Base-by-base conservation (phyloP, 2,888 invertebrate genomes). In the Acanthosoma haemorrhoidale region DNA sequence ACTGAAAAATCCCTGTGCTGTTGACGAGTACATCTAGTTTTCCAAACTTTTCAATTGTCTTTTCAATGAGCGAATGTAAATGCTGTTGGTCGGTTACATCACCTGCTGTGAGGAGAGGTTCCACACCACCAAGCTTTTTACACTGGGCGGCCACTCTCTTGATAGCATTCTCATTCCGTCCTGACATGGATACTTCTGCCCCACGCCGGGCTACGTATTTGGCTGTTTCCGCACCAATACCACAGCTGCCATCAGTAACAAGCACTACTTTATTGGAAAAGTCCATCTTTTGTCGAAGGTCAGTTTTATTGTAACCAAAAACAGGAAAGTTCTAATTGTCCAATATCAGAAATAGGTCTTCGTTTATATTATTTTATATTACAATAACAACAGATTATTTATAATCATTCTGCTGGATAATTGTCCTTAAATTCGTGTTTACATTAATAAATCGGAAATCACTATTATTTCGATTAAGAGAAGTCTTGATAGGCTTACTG, bases 1-100 rank as follows among this genome's bases (percentile, higher is more conserved):
- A 82, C 78, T 90, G 91, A 25, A 95, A 80, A 31, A 91, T 87
- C 3, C 96, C 96, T n/a, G 96, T 96, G 81, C 91, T 94, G 79
- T 96, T 94, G 0, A 94, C 85, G 63, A 94, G 79, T 15, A 94
- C 87, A 80, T 94, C 92, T 9, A 94, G 80, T 78, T 87, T 86
- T 0, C 89, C 89, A 77, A 85, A 93, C 76, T 89, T 88, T 34
- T 86, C 82, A 1, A 94, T 79, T 0, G 93, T 91, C 34, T 86
- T 85, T 25, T 87, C 85, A 2, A 94, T 80, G 68, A 93, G 86
- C 16, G 84, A 85, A 77, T 88, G 85, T 1, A 88, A 86, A 74
- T 92, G 92, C 0, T 79, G 78, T 78, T 92, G 92, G 73, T 88
- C 88, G 2, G 85, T 88, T 70, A 93, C 80, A 76, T 92, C 92